These are phyloP conservation scores for Dryobotodes eremita DNA, from an alignment of 2,888 invertebrate species.

Conservation along the genomic window DNA sequence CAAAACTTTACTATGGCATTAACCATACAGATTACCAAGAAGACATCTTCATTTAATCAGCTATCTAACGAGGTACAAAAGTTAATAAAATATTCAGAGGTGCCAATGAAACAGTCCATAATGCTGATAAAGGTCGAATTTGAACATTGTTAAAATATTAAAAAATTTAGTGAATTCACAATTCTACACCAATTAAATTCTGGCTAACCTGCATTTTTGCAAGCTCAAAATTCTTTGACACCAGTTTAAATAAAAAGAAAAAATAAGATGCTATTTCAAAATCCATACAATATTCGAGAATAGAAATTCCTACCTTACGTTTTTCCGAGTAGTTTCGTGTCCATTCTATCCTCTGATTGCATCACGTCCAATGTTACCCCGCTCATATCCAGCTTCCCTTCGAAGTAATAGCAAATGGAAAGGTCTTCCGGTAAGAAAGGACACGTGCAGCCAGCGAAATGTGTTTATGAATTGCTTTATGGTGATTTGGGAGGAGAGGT, in stretches of 20 bases:
- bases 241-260: conserved; percentile 13
- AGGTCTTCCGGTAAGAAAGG: conserved; percentile 63
- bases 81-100: too few relatives aligned
- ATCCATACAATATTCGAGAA: conserved; percentile 45
- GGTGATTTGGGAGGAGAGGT: conserved; percentile 32
- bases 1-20: background rate
- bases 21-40: too few relatives aligned
- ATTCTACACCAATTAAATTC: too few relatives aligned
- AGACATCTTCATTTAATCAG: too few relatives aligned
- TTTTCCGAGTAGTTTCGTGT: conserved; percentile 51
- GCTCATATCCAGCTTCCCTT: conserved; percentile 64
- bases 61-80: too few relatives aligned
- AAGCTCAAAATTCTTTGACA: background rate
- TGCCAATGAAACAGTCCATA: too few relatives aligned
- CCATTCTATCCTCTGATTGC: conserved; percentile 62
- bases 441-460: conserved; percentile 48
- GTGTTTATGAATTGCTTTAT: conserved; percentile 44
- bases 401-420: conserved; percentile 59
- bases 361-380: conserved; percentile 64
- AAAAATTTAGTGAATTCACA: too few relatives aligned
- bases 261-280: conserved; percentile 42
- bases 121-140: too few relatives aligned
- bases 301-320: conserved; percentile 39
- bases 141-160: too few relatives aligned
- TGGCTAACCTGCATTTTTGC: background rate